Evolutionary conservation across 2,113 vertebrate genomes (phyloP), one percentile per base, ranked within the genome.

Genomic region (Salvelinus namaycush): DNA sequence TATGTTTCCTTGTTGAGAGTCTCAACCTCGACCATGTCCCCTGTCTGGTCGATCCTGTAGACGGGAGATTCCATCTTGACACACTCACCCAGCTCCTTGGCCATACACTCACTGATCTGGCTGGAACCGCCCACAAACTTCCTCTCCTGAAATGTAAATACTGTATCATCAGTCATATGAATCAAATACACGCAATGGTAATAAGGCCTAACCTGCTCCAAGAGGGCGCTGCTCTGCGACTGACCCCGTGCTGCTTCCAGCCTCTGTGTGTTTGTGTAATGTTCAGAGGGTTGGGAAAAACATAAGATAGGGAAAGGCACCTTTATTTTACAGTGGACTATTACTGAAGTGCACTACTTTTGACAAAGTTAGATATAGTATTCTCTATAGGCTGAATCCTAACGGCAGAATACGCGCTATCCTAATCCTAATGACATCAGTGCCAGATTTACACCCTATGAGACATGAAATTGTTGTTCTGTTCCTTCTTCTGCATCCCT

Each of bases 51-150:
- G 12, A 99, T 92, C 77, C 89, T 91, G 78, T 86, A 77, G 5
- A 99, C 97, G 0, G 97, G 94, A 2, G 94, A 96, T 83, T 94
- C 72, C 82, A 99, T 87, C 83, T 96, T 96, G 68, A 99, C 96
- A 0, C 84, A 88, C 2, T 94, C 92, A 0, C 95, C 96, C 69
- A 99, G 93, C 79, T 91, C 91, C 11, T 86, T 89, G 87, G 94
- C 95, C 75, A 99, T 95, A 79, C 79, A 85, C 83, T 98, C 96
- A 24, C 95, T 96, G 90, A 99, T 96, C 91, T 99, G 98, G 83
- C 91, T 84, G n/a, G 96, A 92, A 39, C 98, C 98, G 1, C 98
- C 98, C 3, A 93, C 76, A 92, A 99, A 98, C 83, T 99, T 99
- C 76, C 98, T 95, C 84, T 99, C 98, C 98, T 99, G 91, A 6